phyloP scores from a whole-genome alignment of 2,888 invertebrate genomes.

The Patella caerulea region DNA sequence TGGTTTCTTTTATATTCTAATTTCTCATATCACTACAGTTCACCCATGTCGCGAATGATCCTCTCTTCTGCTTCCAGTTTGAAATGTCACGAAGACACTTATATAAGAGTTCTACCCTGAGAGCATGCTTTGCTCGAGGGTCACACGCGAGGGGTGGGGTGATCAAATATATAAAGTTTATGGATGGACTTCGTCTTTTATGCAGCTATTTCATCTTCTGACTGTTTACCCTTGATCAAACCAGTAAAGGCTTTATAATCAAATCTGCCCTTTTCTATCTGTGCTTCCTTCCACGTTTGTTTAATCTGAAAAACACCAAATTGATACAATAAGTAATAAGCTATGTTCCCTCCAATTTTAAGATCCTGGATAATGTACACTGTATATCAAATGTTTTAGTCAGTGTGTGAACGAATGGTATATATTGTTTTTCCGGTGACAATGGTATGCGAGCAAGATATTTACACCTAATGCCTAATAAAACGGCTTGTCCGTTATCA shows the following conservation, averaged over 20 bases:
- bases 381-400: no score
- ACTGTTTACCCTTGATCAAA: conserved; percentile 74
- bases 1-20: conserved; percentile 15
- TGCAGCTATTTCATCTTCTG: conserved; percentile 61
- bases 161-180: conserved; percentile 20
- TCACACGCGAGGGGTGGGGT: conserved; percentile 23
- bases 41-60: conserved; percentile 20
- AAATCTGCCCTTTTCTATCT: conserved; percentile 72
- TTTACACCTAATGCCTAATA: no score
- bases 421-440: no score
- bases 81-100: conserved; percentile 30
- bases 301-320: conserved; percentile 59
- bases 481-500: no score
- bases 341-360: no score
- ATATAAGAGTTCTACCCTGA: conserved; percentile 43
- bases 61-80: conserved; percentile 13
- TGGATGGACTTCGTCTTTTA: conserved; percentile 22
- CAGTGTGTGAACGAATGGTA: no score
- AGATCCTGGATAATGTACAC: no score
- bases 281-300: conserved; percentile 72
- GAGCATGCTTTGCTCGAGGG: conserved; percentile 25
- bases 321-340: no score
- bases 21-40: conserved; percentile 20
- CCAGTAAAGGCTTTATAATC: conserved; percentile 74
- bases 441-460: no score